Base-by-base conservation (phyloP, 37 sponge, comb jelly and placozoan species). In the Aphrocallistes beatrix region DNA sequence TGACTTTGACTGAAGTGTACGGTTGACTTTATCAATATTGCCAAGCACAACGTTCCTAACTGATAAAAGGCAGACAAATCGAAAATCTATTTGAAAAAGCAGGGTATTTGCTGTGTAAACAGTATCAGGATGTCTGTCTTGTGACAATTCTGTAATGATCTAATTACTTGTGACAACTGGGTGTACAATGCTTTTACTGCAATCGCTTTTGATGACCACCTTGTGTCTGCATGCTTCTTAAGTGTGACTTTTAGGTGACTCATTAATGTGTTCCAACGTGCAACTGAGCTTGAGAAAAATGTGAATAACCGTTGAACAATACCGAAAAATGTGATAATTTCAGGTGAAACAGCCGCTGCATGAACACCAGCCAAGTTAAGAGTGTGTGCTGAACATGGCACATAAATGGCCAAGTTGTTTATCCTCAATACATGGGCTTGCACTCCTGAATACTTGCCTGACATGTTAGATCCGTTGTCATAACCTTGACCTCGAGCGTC, bases 401-500 rank as follows among this genome's bases (percentile, higher is more conserved):
- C 75, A 60, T 60, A 60, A 60, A 28, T 60, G 75, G 75, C 25
- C 1, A 60, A 13, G 75, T 60, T 42, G 45, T 42, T 42, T 60
- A 60, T 60, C 75, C 75, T 60, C 75, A 60, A 6, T 32, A 60
- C 25, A 60, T 60, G 34, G 75, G 75, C 75, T 21, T 32, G 75
- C 21, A 60, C 34, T 32, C 75, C 75, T 60, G 34, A 60, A 60
- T 60, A 60, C 75, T 60, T 60, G 75, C 75, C 75, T 60, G 32
- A 60, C 75, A 60, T 60, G 25, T 60, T 60, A 32, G 75, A 60
- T 21, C 75, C 75, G 75, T 60, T 60, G 75, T 60, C 75, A 60
- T 60, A 60, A 19, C 75, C 75, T 60, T 60, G 75, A 30, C 75
- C 75, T 60, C 75, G 75, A 60, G 32, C 75, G 75, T 60, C 75